Evolutionary conservation across 2,888 invertebrate species (phyloP).

Genomic region (Lasioglossum morio): DNA sequence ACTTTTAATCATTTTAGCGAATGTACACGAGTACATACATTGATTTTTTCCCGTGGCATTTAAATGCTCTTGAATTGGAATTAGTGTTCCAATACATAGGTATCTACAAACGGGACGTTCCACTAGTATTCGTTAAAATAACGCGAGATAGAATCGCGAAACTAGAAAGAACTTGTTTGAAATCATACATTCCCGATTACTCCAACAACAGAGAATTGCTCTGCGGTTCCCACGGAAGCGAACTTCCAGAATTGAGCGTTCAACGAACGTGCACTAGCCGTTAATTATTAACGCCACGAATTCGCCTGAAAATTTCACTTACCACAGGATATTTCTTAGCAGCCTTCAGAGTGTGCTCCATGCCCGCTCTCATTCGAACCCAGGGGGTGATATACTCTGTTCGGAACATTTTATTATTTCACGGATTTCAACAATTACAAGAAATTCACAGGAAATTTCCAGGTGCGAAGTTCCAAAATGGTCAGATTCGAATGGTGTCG

Average conservation of each 20-base stretch:
- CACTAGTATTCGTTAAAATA: not conserved
- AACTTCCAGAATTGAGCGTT: constrained; percentile 33
- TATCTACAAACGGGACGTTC: too few relatives aligned
- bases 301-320: constrained; percentile 43
- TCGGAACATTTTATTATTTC: constrained; percentile 62
- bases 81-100: too few relatives aligned
- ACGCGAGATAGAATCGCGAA: constrained; percentile 1
- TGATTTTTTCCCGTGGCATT: not conserved
- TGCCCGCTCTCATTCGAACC: constrained; percentile 68
- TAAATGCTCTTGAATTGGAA: not conserved
- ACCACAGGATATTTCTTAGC: constrained; percentile 45
- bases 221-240: constrained; percentile 25
- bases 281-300: constrained; percentile 42
- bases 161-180: constrained; percentile 14
- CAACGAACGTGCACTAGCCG: constrained; percentile 14
- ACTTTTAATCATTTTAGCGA: not conserved
- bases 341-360: constrained; percentile 60
- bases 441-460: constrained; percentile 49
- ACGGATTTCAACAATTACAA: constrained; percentile 15
- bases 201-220: constrained; percentile 23
- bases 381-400: constrained; percentile 73
- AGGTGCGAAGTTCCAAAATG: not conserved
- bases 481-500: not conserved
- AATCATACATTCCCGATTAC: constrained; percentile 10
- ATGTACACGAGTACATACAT: not conserved